A percentile compares a stretch with the other conserved stretches of the same genome.
Conservation (phyloP, 2,113 vertebrate genomes). For the Lanius collurio region DNA sequence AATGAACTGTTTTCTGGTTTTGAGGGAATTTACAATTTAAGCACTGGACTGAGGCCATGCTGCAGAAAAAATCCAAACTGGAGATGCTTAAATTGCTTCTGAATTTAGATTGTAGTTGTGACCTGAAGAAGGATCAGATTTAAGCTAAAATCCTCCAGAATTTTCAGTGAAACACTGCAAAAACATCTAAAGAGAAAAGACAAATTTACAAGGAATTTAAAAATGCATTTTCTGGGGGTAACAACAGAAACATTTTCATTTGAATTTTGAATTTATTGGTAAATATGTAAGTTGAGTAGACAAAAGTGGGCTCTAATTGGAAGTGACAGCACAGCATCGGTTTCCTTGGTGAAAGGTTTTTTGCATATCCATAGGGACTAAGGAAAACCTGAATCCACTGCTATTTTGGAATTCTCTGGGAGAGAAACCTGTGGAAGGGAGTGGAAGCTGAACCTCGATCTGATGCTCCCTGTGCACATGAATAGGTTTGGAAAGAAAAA, state of each 20-base stretch:
- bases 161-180: not conserved
- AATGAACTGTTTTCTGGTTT: not conserved
- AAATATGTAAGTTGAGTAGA: not conserved
- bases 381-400: not conserved
- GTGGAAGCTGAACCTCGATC: accelerated
- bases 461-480: too few species aligned
- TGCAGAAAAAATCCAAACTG: not conserved
- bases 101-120: not conserved
- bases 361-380: not conserved
- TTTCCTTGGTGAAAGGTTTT: not conserved
- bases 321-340: not conserved
- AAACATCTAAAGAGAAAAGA: accelerated
- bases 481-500: not conserved
- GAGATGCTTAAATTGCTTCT: not conserved
- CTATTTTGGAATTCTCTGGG: not conserved
- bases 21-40: not conserved
- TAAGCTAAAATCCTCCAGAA: accelerated
- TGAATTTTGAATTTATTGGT: not conserved
- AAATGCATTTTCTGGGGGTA: accelerated
- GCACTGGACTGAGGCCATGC: too few species aligned
- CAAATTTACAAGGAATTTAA: accelerated
- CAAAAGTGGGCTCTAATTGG: not conserved
- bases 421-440: not conserved
- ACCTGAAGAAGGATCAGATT: not conserved
- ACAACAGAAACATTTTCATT: not conserved